These are phyloP conservation scores for Sarcoramphus papa DNA, from an alignment of 2,797 vertebrate species.

Conservation along the genomic window DNA sequence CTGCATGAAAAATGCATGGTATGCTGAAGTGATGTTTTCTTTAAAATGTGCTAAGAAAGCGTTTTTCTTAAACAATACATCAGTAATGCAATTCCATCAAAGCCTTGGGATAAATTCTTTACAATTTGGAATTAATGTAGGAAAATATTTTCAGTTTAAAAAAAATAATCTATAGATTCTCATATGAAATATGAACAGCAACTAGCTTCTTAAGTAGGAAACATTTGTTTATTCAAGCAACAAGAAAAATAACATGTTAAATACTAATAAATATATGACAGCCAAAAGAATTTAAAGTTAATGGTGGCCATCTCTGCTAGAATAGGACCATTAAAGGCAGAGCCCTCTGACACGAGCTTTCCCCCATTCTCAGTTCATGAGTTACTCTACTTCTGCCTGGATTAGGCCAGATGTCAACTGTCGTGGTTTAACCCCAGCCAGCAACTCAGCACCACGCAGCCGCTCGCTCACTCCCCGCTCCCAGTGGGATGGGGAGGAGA, in stretches of 20 bases:
- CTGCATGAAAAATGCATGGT: background rate
- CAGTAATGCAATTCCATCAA: background rate
- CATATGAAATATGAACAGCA: background rate
- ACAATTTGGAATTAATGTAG: background rate
- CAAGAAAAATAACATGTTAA: background rate
- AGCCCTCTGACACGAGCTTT: background rate
- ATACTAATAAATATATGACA: background rate
- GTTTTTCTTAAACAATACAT: background rate
- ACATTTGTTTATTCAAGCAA: background rate
- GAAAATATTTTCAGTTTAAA: background rate
- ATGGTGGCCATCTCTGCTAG: background rate
- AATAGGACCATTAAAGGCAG: background rate
- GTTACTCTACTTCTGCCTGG: background rate
- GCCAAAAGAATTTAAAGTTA: background rate
- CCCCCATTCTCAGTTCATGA: background rate
- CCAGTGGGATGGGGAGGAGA: too few species aligned
- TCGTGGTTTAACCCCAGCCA: too few species aligned
- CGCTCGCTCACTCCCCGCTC: too few species aligned
- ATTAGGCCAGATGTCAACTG: background rate
- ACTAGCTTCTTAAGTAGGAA: background rate
- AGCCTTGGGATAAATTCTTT: background rate
- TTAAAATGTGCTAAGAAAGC: constrained; percentile 26
- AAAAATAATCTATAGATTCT: background rate
- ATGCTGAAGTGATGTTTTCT: constrained; percentile 15
- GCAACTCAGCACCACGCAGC: too few species aligned